Evolutionary conservation across 2,797 vertebrate species (phyloP).

Genomic region (Danio choprae): DNA sequence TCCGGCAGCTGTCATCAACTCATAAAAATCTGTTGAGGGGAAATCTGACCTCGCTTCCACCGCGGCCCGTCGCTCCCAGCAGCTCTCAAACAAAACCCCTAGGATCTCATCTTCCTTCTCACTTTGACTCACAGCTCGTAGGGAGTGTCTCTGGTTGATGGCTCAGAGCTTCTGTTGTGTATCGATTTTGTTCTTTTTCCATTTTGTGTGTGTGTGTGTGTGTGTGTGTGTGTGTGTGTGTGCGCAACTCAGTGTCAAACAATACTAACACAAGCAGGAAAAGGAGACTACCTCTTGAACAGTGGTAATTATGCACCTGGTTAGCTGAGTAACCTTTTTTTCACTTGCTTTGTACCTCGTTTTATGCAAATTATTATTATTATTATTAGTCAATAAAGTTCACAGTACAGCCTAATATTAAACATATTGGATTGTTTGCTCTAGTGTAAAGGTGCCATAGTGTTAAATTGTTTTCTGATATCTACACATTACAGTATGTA

Average conservation of each 20-base stretch:
- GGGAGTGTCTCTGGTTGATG: conserved; percentile 36
- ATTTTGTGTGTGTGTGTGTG: background rate
- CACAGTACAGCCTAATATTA: no score
- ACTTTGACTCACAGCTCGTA: conserved; percentile 11
- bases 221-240: no score
- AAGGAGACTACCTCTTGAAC: conserved; percentile 9
- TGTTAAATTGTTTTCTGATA: no score
- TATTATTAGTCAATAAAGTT: no score
- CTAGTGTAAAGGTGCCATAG: no score
- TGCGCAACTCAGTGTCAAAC: conserved; percentile 17
- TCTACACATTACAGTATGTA: no score
- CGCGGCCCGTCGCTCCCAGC: conserved; percentile 39
- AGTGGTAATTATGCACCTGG: background rate
- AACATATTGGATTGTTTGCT: no score
- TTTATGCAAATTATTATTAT: no score
- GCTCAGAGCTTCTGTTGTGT: conserved; percentile 27
- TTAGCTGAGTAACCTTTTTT: background rate
- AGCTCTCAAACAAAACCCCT: conserved; percentile 52
- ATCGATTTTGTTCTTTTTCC: conserved; percentile 24
- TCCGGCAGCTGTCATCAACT: conserved; percentile 74
- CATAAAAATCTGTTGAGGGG: conserved; percentile 66
- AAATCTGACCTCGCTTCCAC: conserved; percentile 68
- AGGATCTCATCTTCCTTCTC: conserved; percentile 48
- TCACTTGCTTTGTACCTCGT: no score
- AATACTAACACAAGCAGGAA: conserved; percentile 33